Evolutionary conservation across 2,797 vertebrate genomes (phyloP).

Genomic region (Psittacula echo): DNA sequence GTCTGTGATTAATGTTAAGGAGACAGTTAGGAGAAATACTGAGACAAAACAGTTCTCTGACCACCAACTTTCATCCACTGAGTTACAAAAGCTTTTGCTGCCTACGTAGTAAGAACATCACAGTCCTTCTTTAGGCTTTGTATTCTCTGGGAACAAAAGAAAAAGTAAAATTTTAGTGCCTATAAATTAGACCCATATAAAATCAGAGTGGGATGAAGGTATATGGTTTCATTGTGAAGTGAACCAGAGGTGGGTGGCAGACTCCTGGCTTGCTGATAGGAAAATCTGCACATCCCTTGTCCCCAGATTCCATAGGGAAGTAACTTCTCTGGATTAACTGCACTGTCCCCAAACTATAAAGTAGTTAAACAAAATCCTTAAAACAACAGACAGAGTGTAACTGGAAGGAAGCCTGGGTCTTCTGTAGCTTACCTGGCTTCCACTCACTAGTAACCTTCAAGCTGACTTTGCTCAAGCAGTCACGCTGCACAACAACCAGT

Average conservation of each 20-base stretch:
- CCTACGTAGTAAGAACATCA: background rate
- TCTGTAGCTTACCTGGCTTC: background rate
- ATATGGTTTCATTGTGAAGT: background rate
- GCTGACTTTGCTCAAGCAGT: background rate
- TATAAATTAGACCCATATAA: slow-evolving; percentile 9
- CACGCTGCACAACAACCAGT: background rate
- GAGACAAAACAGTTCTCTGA: background rate
- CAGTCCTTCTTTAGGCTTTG: background rate
- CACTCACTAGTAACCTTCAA: background rate
- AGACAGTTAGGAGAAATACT: background rate
- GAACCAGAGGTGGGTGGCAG: background rate
- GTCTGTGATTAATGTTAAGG: background rate
- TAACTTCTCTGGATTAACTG: background rate
- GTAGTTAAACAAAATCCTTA: background rate
- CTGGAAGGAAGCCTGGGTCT: background rate
- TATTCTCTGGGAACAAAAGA: background rate
- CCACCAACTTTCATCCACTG: background rate
- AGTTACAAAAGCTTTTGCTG: background rate
- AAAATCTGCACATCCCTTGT: background rate
- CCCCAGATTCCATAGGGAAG: background rate
- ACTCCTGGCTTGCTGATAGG: background rate
- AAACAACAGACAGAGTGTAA: background rate
- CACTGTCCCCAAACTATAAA: background rate
- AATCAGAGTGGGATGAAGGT: slow-evolving; percentile 21
- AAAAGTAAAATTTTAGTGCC: background rate